Conservation (phyloP, 2,888 invertebrate species). For the Nowickia ferox region DNA sequence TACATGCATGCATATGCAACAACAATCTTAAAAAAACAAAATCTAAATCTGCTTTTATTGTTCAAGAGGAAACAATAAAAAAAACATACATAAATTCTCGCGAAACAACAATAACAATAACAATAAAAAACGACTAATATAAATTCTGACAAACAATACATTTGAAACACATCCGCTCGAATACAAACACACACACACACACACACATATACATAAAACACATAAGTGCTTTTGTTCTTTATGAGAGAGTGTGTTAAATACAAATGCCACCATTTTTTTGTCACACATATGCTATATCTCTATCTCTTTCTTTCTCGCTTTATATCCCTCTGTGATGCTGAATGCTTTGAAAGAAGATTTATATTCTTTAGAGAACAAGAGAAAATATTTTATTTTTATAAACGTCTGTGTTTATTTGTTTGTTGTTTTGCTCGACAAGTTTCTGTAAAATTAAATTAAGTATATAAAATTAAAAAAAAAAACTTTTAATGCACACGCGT, state of each 20-base stretch:
- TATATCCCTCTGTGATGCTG: neutral
- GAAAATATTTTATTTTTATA: neutral
- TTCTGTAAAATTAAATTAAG: slow-evolving; percentile 49
- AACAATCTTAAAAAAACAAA: neutral
- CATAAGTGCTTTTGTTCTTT: neutral
- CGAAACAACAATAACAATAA: slow-evolving; percentile 33
- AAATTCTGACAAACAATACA: slow-evolving; percentile 8
- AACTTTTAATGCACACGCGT: slow-evolving; percentile 18
- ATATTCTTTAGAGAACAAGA: neutral
- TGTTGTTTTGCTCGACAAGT: slow-evolving; percentile 34
- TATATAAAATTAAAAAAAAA: slow-evolving; percentile 50
- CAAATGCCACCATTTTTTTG: slow-evolving; percentile 1
- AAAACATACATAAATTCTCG: slow-evolving; percentile 36
- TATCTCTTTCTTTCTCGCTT: neutral
- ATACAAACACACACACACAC: too few species aligned
- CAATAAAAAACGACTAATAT: slow-evolving; percentile 21
- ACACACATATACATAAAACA: neutral
- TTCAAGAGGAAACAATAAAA: slow-evolving; percentile 21
- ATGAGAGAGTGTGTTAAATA: slow-evolving; percentile 6
- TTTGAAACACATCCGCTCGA: neutral
- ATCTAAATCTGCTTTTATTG: slow-evolving; percentile 38
- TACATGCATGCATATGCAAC: too few species aligned
- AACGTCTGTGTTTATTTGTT: slow-evolving; percentile 24
- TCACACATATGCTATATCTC: neutral
- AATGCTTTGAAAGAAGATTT: slow-evolving; percentile 16